Conservation (phyloP, 2,888 invertebrate species). For the Limnephilus lunatus region DNA sequence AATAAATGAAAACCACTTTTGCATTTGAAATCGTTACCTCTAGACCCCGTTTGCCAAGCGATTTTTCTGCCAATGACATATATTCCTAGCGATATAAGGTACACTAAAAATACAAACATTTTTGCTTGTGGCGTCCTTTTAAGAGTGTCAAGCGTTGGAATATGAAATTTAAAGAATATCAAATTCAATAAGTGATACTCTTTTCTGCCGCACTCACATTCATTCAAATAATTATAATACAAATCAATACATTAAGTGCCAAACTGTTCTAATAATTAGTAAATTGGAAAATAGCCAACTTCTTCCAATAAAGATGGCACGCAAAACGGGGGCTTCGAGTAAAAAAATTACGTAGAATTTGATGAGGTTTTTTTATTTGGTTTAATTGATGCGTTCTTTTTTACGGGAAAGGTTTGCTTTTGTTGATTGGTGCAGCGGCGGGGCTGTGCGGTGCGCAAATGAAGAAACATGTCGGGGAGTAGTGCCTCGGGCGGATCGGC, state of each 20-base stretch:
- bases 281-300: not conserved
- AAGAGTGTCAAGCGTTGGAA: not conserved
- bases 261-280: constrained; percentile 24
- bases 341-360: not conserved
- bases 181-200: not conserved
- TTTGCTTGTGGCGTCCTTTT: no score
- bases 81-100: no score
- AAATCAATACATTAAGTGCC: not conserved
- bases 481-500: constrained; percentile 53
- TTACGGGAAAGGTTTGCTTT: not conserved
- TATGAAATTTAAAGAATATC: not conserved
- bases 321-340: not conserved
- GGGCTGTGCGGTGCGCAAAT: constrained; percentile 59
- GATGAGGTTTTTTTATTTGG: not conserved
- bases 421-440: constrained; percentile 9
- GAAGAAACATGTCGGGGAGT: constrained; percentile 61
- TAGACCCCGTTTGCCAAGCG: no score
- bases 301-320: not conserved
- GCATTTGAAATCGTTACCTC: no score
- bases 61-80: no score
- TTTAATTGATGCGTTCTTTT: not conserved
- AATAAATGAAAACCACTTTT: no score
- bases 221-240: not conserved
- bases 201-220: not conserved
- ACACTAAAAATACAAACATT: no score